Evolutionary conservation across 1,140 invertebrate species (phyloP), one percentile per base, ranked within the genome.

Genomic region (Delia radicum): DNA sequence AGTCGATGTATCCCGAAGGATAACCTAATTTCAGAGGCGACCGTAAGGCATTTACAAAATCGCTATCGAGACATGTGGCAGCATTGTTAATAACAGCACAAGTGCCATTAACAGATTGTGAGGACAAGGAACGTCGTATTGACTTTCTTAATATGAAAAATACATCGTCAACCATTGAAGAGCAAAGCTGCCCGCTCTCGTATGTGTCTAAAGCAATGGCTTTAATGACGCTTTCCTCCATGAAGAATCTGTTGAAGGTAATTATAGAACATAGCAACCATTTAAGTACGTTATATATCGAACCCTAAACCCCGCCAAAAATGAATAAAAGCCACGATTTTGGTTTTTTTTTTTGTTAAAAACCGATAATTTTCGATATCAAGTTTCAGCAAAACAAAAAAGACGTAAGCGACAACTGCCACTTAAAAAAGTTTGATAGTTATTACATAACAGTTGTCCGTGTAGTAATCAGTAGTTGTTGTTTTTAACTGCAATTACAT

Each of bases 131-230:
- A 75, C 98, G 91, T 80, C 94, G 92, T 37, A 99, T 94, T 82
- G 95, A 97, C 88, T 99, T 99, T 79, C 96, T 94, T 0, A 99
- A 91, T 78, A 99, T 97, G 85, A 97, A 99, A 87, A 99, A 99
- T 3, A 98, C 93, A 89, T 99, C 97, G 87, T 99, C 98, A 0
- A 99, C 93, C 88, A 99, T 93, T 79, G 94, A 97, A 0, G 97
- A 98, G 3, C 92, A 95, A 76, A 93, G 89, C 67, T 93, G 91
- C 28, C 92, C 91, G 2, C 81, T 76, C 77, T 93, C 92, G 42
- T 93, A 86, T 0, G 88, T 89, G 81, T 99, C 96, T 90, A 99
- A 92, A 75, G 91, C 91, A 55, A 99, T 91, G 24, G 97, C 98
- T 87, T 99, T 99, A 31, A 93, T 90, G 0, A 99, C 93, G 83